A percentile compares a stretch with the other conserved stretches of the same genome.
phyloP scores from a whole-genome alignment of 2,797 vertebrate genomes.

The Gambelia wislizenii region DNA sequence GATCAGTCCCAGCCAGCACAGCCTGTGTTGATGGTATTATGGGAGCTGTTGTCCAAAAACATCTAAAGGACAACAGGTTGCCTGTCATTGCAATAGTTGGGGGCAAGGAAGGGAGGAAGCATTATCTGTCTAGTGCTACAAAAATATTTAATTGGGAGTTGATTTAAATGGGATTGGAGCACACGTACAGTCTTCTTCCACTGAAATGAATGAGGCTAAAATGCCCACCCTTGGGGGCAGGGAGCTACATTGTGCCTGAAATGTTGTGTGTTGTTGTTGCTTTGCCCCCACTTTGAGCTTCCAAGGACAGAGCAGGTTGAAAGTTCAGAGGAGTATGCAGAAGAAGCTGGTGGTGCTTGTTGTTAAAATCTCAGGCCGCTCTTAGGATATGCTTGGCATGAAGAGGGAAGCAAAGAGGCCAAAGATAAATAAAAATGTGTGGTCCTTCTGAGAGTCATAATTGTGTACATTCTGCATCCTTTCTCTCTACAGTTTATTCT shows the following conservation, averaged over 20 bases:
- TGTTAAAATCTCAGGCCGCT: constrained; percentile 79
- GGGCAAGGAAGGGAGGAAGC: too few species aligned
- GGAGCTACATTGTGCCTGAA: background rate
- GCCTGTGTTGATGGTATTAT: background rate
- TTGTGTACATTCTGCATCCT: constrained; percentile 72
- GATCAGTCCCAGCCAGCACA: too few species aligned
- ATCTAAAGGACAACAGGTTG: background rate
- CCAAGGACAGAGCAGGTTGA: background rate
- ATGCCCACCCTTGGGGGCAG: background rate
- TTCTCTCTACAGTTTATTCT: constrained; percentile 72
- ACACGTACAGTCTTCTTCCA: background rate
- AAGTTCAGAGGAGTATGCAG: background rate
- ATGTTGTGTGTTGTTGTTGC: background rate
- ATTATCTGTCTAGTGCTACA: background rate
- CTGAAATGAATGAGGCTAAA: background rate
- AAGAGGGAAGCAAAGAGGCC: constrained; percentile 63
- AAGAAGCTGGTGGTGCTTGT: constrained; percentile 55
- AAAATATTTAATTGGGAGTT: background rate
- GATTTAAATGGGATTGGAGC: background rate
- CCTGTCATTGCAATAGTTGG: background rate
- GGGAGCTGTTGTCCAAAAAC: too few species aligned
- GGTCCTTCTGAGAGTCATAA: constrained; percentile 73
- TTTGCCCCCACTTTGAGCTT: background rate
- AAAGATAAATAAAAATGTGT: constrained; percentile 77
- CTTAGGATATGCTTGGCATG: constrained; percentile 75